These are phyloP conservation scores for Campylomormyrus tamandua DNA, from an alignment of 2,113 vertebrate species.

Conservation along the genomic window DNA sequence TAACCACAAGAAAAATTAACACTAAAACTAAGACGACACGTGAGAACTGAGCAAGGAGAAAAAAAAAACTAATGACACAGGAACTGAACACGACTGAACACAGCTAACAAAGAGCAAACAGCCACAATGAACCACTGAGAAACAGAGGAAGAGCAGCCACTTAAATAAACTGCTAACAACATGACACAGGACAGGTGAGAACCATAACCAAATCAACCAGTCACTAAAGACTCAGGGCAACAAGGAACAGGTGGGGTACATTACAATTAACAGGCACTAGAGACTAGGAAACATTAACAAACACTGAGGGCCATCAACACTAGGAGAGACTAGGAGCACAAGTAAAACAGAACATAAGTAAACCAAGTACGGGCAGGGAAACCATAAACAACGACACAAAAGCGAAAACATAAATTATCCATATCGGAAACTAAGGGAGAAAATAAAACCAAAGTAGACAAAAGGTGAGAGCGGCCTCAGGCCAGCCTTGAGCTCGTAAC, in stretches of 20 bases:
- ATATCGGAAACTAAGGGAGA: not conserved
- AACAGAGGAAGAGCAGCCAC: not conserved
- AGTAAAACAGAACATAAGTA: not conserved
- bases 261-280: not conserved
- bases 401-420: not conserved
- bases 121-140: not conserved
- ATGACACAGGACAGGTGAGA: not conserved
- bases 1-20: not conserved
- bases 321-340: too few relatives aligned
- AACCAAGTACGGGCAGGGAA: not conserved
- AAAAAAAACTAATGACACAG: not conserved
- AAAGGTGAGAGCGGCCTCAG: not conserved
- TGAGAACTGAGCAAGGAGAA: not conserved
- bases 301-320: not conserved
- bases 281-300: not conserved
- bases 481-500: not conserved
- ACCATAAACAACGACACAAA: not conserved
- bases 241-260: not conserved
- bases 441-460: not conserved
- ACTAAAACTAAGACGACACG: not conserved
- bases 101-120: not conserved
- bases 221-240: not conserved
- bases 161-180: not conserved
- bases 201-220: not conserved
- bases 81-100: not conserved